phyloP scores from a whole-genome alignment of 2,888 invertebrate species.

The Helleia helle region DNA sequence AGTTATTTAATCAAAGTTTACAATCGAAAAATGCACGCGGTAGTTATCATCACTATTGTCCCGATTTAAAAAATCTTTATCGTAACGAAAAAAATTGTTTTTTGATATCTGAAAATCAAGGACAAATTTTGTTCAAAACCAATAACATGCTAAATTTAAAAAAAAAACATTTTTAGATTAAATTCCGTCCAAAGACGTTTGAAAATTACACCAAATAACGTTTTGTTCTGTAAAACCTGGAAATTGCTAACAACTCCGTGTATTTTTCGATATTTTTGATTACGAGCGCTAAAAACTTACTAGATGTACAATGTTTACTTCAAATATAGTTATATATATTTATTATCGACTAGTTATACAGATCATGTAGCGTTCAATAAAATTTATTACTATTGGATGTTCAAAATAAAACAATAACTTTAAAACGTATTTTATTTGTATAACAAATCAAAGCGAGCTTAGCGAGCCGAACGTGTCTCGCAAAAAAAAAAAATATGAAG shows the following conservation, averaged over 20 bases:
- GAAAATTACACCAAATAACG: not conserved
- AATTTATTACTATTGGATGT: slow-evolving; percentile 30
- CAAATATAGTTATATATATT: slow-evolving; percentile 9
- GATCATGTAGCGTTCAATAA: slow-evolving; percentile 27
- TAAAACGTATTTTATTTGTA: not conserved
- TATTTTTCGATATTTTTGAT: not conserved
- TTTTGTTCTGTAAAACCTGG: not conserved
- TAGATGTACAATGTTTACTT: slow-evolving; percentile 2
- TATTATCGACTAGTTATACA: slow-evolving; percentile 16
- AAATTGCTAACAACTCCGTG: not conserved
- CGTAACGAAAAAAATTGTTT: no score
- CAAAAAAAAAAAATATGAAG: no score
- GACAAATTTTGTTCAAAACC: not conserved
- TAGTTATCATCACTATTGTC: not conserved
- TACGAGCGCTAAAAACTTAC: not conserved
- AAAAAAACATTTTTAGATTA: not conserved
- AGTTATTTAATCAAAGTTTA: not conserved
- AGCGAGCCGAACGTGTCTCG: no score
- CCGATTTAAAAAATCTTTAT: no score
- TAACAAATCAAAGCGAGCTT: no score
- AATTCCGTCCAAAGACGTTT: slow-evolving; percentile 8
- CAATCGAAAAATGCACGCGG: not conserved
- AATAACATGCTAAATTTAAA: not conserved
- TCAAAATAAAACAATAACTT: slow-evolving; percentile 28
- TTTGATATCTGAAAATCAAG: not conserved